phyloP scores from a whole-genome alignment of 2,888 invertebrate genomes.

The Pilophorus perplexus region DNA sequence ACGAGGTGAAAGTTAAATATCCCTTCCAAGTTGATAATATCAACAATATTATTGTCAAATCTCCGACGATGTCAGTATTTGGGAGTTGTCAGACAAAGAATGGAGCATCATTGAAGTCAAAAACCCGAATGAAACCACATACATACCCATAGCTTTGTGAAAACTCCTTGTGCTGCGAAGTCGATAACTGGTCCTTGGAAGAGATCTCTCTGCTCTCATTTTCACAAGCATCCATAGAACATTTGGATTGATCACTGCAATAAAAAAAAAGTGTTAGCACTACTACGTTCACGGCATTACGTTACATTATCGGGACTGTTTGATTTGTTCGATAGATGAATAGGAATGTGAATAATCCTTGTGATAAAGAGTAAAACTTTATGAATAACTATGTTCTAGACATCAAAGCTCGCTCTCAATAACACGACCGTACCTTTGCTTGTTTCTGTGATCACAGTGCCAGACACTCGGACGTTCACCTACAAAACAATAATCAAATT shows the following conservation, averaged over 20 bases:
- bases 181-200: slow-evolving; percentile 43
- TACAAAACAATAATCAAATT: slow-evolving; percentile 6
- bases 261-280: background rate
- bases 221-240: slow-evolving; percentile 44
- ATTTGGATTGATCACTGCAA: slow-evolving; percentile 46
- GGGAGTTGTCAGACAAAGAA: too few species aligned
- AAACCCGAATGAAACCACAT: background rate
- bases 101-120: background rate
- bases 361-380: too few species aligned
- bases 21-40: too few species aligned
- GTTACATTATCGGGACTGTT: too few species aligned
- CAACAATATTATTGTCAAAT: too few species aligned
- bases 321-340: too few species aligned
- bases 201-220: slow-evolving; percentile 46
- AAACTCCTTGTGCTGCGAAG: slow-evolving; percentile 45
- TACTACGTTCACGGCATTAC: too few species aligned
- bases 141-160: slow-evolving; percentile 50
- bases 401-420: too few species aligned
- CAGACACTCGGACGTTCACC: slow-evolving; percentile 42
- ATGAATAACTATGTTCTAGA: too few species aligned
- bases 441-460: slow-evolving; percentile 39
- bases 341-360: too few species aligned
- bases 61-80: too few species aligned
- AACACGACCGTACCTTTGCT: slow-evolving; percentile 41
- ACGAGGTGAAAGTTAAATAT: too few species aligned